Percentiles rank a stretch among this genome's conserved stretches.
phyloP scores from a whole-genome alignment of 2,797 vertebrate genomes.

The Dromococcyx pavoninus region DNA sequence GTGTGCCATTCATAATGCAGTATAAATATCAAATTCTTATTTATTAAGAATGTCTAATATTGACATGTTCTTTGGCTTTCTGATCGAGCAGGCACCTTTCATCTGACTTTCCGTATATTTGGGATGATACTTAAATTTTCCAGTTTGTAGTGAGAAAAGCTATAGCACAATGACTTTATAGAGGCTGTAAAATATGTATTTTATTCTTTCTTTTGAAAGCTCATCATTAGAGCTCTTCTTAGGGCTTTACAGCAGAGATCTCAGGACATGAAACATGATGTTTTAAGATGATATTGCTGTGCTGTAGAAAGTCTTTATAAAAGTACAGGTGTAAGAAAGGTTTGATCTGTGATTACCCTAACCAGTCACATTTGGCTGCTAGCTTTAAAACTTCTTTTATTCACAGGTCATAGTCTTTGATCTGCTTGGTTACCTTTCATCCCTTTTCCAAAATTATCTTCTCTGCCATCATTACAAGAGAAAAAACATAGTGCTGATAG shows the following conservation, averaged over 20 bases:
- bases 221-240: slow-evolving; percentile 32
- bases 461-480: slow-evolving; percentile 9
- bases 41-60: background rate
- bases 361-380: slow-evolving; percentile 45
- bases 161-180: background rate
- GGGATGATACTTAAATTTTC: background rate
- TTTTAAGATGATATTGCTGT: slow-evolving; percentile 17
- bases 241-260: background rate
- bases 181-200: background rate
- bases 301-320: background rate
- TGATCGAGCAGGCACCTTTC: background rate
- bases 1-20: background rate
- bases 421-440: slow-evolving; percentile 33
- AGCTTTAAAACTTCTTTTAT: slow-evolving; percentile 61
- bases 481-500: too few species aligned
- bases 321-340: slow-evolving; percentile 22
- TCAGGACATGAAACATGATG: slow-evolving; percentile 13
- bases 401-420: slow-evolving; percentile 51
- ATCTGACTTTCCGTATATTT: background rate
- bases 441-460: slow-evolving; percentile 26
- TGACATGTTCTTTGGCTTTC: background rate
- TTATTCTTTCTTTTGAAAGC: slow-evolving; percentile 14
- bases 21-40: background rate
- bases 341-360: slow-evolving; percentile 45
- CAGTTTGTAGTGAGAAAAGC: background rate